Conservation (phyloP, 2,888 invertebrate species). For the Villa cingulata region DNA sequence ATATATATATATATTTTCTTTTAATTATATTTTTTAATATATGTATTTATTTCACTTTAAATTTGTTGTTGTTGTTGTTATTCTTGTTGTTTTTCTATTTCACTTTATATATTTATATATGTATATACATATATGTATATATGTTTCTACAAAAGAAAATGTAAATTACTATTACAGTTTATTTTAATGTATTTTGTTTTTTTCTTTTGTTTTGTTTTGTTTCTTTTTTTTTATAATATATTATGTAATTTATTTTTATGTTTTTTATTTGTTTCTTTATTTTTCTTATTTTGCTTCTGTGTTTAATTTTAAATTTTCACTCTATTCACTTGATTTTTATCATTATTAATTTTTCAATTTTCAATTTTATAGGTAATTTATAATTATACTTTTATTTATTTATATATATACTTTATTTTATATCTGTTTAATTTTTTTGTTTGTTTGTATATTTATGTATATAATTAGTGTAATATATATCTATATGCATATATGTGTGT, state of each 20-base stretch:
- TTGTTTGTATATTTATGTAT: neutral
- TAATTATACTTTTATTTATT: conserved; percentile 9
- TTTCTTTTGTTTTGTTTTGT: conserved; percentile 9
- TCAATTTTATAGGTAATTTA: conserved; percentile 8
- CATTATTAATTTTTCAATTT: conserved; percentile 10
- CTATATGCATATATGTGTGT: no score
- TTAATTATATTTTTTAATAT: neutral
- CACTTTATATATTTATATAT: no score
- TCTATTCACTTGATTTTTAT: conserved; percentile 12
- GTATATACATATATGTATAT: no score
- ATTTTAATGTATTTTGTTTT: conserved; percentile 10
- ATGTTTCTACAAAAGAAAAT: no score
- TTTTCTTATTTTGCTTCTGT: conserved; percentile 6
- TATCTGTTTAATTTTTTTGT: neutral
- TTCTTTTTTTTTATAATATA: conserved; percentile 11
- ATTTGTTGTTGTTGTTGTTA: no score
- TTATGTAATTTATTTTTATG: conserved; percentile 8
- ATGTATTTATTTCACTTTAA: conserved; percentile 12
- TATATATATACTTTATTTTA: conserved; percentile 6
- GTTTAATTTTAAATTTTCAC: conserved; percentile 12
- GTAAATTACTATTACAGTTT: no score
- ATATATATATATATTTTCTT: conserved; percentile 6
- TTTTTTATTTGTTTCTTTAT: neutral
- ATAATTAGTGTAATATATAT: no score
- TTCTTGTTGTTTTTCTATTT: no score